Percentiles rank a stretch among this genome's conserved stretches.
Evolutionary conservation across 1,140 invertebrate species (phyloP).

Genomic region (Macrostomum lignano): DNA sequence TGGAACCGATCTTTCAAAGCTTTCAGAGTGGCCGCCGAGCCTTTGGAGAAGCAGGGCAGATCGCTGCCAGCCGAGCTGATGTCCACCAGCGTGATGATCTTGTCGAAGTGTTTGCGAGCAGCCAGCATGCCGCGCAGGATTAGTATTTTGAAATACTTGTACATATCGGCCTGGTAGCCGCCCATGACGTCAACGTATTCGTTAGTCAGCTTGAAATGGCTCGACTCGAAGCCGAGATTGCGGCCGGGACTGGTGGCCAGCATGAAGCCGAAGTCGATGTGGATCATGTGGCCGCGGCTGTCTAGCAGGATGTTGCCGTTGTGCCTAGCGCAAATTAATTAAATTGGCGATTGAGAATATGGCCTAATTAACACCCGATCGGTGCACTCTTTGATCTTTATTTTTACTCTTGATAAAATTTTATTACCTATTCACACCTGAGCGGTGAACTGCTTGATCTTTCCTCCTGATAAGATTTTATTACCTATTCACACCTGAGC

Average conservation of each 20-base stretch:
- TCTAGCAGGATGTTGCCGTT: constrained; percentile 92
- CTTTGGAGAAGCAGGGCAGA: constrained; percentile 72
- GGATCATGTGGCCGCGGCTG: constrained; percentile 80
- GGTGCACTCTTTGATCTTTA: too few species aligned
- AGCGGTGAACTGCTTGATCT: too few species aligned
- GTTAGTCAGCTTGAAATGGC: constrained; percentile 69
- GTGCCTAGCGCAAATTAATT: constrained; percentile 43
- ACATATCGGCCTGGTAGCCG: constrained; percentile 80
- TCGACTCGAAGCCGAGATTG: constrained; percentile 83
- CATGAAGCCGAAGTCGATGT: constrained; percentile 98
- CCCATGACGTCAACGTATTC: constrained; percentile 97
- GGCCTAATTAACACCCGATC: too few species aligned
- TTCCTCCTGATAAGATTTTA: too few species aligned
- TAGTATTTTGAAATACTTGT: constrained; percentile 82
- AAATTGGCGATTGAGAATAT: too few species aligned
- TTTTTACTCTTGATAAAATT: too few species aligned
- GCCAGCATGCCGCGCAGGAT: constrained; percentile 77
- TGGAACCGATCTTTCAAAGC: constrained; percentile 71
- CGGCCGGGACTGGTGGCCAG: constrained; percentile 71
- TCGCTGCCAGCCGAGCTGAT: constrained; percentile 37
- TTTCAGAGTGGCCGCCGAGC: constrained; percentile 48
- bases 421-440: too few species aligned
- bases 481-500: too few species aligned
- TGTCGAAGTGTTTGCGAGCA: constrained; percentile 80
- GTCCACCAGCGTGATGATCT: constrained; percentile 32